Evolutionary conservation across 1,140 invertebrate genomes (phyloP).

Genomic region (Agrilus planipennis): DNA sequence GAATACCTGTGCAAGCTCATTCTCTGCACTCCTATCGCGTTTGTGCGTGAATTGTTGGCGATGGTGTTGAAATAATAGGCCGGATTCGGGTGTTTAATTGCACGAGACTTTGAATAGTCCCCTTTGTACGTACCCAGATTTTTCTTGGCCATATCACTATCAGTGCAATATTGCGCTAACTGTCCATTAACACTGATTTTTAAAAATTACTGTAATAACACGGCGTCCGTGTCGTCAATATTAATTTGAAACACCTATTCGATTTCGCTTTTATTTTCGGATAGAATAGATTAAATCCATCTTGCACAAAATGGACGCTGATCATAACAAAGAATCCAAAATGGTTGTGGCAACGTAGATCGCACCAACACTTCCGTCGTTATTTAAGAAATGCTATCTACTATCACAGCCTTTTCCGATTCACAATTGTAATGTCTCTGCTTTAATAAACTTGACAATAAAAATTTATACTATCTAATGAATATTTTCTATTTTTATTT

Average conservation of each 20-base stretch:
- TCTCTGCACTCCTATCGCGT: conserved; percentile 6
- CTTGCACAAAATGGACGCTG: conserved; percentile 31
- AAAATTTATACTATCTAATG: too few species aligned
- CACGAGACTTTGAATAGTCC: conserved; percentile 3
- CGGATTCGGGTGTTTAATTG: conserved; percentile 3
- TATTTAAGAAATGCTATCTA: too few species aligned
- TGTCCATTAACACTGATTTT: too few species aligned
- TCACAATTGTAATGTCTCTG: too few species aligned
- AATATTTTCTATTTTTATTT: too few species aligned
- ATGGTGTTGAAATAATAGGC: conserved; percentile 6
- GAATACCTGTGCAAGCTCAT: conserved; percentile 6
- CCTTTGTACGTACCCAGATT: conserved; percentile 1
- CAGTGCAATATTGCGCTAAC: not conserved
- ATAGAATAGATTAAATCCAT: not conserved
- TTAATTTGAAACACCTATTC: conserved; percentile 12
- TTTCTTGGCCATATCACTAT: conserved; percentile 3
- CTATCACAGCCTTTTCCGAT: too few species aligned
- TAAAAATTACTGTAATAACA: too few species aligned
- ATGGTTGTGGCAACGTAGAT: too few species aligned
- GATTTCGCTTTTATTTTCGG: conserved; percentile 16
- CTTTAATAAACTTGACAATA: too few species aligned
- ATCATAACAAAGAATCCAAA: conserved; percentile 17
- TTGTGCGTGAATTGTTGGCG: conserved; percentile 7
- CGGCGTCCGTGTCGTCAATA: conserved; percentile 5
- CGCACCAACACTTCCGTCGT: too few species aligned